phyloP scores from a whole-genome alignment of 2,113 vertebrate genomes.

The Clarias macrocephalus region DNA sequence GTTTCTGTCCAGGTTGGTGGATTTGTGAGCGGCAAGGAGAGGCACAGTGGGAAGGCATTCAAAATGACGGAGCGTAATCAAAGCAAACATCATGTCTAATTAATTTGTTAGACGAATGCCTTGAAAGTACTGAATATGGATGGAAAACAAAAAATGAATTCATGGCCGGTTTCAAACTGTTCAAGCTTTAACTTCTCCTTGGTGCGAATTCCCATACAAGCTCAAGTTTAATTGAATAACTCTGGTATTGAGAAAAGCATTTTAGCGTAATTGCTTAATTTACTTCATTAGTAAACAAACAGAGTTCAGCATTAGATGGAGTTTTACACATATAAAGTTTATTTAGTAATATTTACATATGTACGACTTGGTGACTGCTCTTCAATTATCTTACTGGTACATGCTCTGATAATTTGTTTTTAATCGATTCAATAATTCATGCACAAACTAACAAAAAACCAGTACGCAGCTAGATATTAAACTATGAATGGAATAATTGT shows the following conservation, averaged over 20 bases:
- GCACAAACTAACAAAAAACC: neutral
- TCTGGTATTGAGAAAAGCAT: neutral
- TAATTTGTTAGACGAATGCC: conserved; percentile 20
- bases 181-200: neutral
- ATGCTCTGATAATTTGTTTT: neutral
- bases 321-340: neutral
- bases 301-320: neutral
- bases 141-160: conserved; percentile 7
- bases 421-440: neutral
- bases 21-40: conserved; percentile 21
- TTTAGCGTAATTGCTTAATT: neutral
- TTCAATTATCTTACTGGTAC: neutral
- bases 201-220: neutral
- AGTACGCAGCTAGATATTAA: neutral
- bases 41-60: conserved; percentile 4
- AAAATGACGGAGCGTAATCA: conserved; percentile 42
- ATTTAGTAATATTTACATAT: neutral
- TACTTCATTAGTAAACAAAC: neutral
- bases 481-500: neutral
- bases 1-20: conserved; percentile 21
- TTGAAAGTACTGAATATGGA: conserved; percentile 1
- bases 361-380: neutral
- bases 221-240: neutral
- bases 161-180: neutral
- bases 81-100: conserved; percentile 45